Base-by-base conservation (phyloP, 2,113 vertebrate species). In the Piprites chloris region DNA sequence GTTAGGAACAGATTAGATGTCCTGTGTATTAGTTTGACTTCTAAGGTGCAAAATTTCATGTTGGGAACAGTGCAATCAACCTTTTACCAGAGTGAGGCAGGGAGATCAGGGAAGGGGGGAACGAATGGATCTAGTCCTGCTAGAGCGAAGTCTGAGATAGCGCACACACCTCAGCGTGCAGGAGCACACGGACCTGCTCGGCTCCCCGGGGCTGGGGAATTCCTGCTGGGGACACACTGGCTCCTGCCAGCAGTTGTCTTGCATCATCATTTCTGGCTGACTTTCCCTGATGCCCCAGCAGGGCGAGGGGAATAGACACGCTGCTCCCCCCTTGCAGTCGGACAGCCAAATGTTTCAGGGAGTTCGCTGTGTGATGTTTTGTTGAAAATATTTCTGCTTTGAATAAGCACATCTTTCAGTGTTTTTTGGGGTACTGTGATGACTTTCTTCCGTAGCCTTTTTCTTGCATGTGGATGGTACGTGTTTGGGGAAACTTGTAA, bases 381-480 rank as follows among this genome's bases (percentile, higher is more conserved):
- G 65, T 93, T 96, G 62, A 85, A 90, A 84, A 76, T 85, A 88
- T 59, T 89, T 94, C 95, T 93, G 94, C 95, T 97, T 68, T 77
- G 66, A 52, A 78, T 78, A 89, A 94, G 89, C 95, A 94, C 92
- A 93, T 59, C 81, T 87, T 39, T 59, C 71, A 69, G 76, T 93
- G 95, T 89, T 44, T 44, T 67, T 81, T 91, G 85, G 95, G 88
- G 93, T 96, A 92, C 87, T 61, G 85, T 96, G 95, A 90, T 97
- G 94, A 96, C 79, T 94, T 63, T 90, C 79, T 94, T 93, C 76
- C 2, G 42, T 96, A 96, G 91, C 91, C 90, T 97, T 96, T 96
- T 97, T 90, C 95, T 96, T 97, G 97, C 97, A 97, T 97, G 97
- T 94, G 65, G 73, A 91, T 93, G 90, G 93, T 97, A 96, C 52